A percentile compares a stretch with the other conserved stretches of the same genome.
phyloP scores from a whole-genome alignment of 2,797 vertebrate species.

The Lepus townsendii region DNA sequence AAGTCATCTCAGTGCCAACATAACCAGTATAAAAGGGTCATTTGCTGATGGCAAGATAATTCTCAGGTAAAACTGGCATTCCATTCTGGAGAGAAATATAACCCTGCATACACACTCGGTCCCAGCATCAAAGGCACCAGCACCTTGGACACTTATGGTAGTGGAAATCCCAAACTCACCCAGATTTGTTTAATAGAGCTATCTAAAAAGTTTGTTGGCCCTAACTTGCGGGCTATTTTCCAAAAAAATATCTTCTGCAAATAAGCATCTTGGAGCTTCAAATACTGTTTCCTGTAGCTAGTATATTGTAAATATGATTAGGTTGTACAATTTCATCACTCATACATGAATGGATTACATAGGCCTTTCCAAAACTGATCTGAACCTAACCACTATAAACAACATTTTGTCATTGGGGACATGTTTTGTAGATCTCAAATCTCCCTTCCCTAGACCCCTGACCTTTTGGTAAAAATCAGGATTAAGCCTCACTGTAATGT shows the following conservation, averaged over 20 bases:
- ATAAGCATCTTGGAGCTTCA: conserved; percentile 49
- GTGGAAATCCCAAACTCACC: conserved; percentile 21
- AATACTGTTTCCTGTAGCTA: neutral
- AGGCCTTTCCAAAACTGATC: conserved; percentile 56
- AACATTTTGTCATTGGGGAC: neutral
- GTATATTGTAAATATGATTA: conserved; percentile 31
- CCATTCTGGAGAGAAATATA: conserved; percentile 43
- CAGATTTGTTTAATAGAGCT: neutral
- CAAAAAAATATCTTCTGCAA: conserved; percentile 52
- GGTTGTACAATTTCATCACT: conserved; percentile 26
- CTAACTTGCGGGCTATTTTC: conserved; percentile 40
- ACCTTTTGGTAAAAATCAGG: conserved; percentile 42
- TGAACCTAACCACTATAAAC: conserved; percentile 19
- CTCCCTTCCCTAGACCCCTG: conserved; percentile 16
- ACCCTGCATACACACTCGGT: neutral
- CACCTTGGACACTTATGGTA: neutral
- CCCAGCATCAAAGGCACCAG: neutral
- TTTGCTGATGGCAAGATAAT: conserved; percentile 43
- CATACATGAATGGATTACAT: conserved; percentile 25
- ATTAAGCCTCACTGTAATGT: neutral
- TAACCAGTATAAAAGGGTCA: conserved; percentile 34
- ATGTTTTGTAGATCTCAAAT: conserved; percentile 25
- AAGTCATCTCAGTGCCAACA: conserved; percentile 49
- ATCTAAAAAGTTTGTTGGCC: conserved; percentile 4
- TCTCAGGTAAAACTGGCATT: conserved; percentile 8